Conservation (phyloP, 2,888 invertebrate species). For the Listrodromus nycthemerus region DNA sequence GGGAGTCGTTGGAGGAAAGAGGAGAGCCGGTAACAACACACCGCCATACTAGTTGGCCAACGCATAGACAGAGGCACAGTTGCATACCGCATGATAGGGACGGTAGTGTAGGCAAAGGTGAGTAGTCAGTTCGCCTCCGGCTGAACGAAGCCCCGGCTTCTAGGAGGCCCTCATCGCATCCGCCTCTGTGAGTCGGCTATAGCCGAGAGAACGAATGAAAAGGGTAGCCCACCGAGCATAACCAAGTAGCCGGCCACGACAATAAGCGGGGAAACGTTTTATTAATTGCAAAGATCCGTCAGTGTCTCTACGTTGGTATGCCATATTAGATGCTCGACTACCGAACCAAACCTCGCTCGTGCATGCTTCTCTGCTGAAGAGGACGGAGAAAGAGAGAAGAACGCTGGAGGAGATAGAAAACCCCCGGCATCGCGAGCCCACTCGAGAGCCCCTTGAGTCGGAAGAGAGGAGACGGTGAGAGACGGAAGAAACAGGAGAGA, state of each 20-base stretch:
- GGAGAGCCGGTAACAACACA: constrained; percentile 59
- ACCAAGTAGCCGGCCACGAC: constrained; percentile 80
- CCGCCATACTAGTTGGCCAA: constrained; percentile 42
- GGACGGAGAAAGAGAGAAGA: constrained; percentile 42
- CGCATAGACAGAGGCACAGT: constrained; percentile 33
- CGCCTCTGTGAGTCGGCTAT: constrained; percentile 41
- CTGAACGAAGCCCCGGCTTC: constrained; percentile 35
- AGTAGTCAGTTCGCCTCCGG: constrained; percentile 47
- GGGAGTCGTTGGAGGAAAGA: constrained; percentile 48
- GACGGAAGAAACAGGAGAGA: constrained; percentile 38
- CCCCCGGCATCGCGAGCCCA: constrained; percentile 30
- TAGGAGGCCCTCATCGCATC: constrained; percentile 47
- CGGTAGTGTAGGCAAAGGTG: constrained; percentile 58
- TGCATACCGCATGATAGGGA: constrained; percentile 36
- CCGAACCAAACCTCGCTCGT: constrained; percentile 73
- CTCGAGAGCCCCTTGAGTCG: constrained; percentile 39
- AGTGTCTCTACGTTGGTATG: constrained; percentile 80
- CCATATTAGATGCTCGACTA: constrained; percentile 80
- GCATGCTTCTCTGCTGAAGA: constrained; percentile 57
- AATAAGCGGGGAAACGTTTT: constrained; percentile 83
- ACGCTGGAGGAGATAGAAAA: constrained; percentile 33
- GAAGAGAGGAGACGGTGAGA: constrained; percentile 43
- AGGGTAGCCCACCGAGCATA: constrained; percentile 79
- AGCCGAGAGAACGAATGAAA: constrained; percentile 73
- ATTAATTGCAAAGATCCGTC: constrained; percentile 83